Percentiles rank a stretch among this genome's conserved stretches.
Conservation (phyloP, 2,113 vertebrate species). For the Trichechus manatus region DNA sequence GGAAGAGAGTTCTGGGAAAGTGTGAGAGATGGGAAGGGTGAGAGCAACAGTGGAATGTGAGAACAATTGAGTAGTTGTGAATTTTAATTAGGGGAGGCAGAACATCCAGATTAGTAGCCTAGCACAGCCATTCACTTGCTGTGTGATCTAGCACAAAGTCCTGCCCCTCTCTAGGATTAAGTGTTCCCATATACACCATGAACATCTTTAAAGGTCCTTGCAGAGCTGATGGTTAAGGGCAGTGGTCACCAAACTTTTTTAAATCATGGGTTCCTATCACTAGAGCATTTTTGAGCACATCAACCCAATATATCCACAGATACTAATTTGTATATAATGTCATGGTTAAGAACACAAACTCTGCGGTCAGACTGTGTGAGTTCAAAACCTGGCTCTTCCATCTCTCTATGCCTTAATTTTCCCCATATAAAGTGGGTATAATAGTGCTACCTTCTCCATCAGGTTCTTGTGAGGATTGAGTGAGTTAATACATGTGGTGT, state of each 20-base stretch:
- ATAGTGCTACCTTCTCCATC: not conserved
- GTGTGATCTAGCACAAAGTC: not conserved
- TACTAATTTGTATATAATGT: not conserved
- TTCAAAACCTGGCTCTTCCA: not conserved
- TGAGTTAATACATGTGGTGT: not conserved
- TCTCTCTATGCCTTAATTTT: not conserved
- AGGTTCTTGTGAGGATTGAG: not conserved
- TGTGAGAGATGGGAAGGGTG: not conserved
- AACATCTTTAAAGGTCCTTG: not conserved
- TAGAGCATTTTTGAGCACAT: not conserved
- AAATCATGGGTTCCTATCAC: not conserved
- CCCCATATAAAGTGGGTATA: not conserved
- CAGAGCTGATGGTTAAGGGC: not conserved
- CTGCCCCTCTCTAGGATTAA: not conserved
- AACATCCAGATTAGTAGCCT: not conserved
- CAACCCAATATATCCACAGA: not conserved
- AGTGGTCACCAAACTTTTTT: not conserved
- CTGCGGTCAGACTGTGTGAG: not conserved
- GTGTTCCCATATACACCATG: not conserved
- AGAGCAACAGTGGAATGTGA: not conserved
- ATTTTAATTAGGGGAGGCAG: conserved; percentile 15
- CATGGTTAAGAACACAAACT: not conserved
- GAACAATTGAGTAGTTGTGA: not conserved
- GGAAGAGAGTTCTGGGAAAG: not conserved
- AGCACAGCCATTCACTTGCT: not conserved